A percentile compares a stretch with the other conserved stretches of the same genome.
Conservation (phyloP, 1,140 invertebrate species). For the Neodiprion virginianus region DNA sequence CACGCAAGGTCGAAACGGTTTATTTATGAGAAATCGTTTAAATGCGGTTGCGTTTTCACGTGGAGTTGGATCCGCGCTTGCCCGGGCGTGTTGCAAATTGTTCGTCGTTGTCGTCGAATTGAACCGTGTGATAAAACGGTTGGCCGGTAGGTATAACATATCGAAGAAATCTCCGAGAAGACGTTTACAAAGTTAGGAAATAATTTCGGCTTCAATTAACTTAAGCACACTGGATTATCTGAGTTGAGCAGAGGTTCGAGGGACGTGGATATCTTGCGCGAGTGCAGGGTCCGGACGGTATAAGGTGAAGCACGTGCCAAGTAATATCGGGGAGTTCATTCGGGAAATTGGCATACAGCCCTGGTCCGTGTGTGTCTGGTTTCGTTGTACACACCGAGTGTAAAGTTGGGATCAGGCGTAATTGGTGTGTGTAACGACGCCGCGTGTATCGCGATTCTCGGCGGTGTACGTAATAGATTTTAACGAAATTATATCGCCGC, state of each 20-base stretch:
- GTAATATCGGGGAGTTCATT: neutral
- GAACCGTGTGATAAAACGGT: too few relatives aligned
- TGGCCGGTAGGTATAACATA: too few relatives aligned
- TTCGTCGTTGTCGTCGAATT: too few relatives aligned
- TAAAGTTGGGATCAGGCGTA: neutral
- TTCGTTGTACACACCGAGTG: neutral
- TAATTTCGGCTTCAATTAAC: neutral
- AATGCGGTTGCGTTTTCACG: too few relatives aligned
- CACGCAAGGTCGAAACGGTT: too few relatives aligned
- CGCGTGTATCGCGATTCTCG: neutral
- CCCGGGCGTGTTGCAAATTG: too few relatives aligned
- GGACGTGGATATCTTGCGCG: neutral
- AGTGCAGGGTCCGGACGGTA: neutral
- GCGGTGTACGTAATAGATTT: constrained; percentile 4
- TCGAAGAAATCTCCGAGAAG: too few relatives aligned
- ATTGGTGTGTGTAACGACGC: neutral
- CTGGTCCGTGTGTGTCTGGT: neutral
- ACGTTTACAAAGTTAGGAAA: neutral
- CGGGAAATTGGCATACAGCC: neutral
- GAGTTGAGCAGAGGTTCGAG: constrained; percentile 1
- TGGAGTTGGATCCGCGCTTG: too few relatives aligned
- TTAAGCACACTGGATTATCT: neutral
- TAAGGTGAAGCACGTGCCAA: neutral
- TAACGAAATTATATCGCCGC: constrained; percentile 5
- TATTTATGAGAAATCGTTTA: too few relatives aligned